Conservation (phyloP, 2,113 vertebrate genomes). For the Marmota flaviventris region DNA sequence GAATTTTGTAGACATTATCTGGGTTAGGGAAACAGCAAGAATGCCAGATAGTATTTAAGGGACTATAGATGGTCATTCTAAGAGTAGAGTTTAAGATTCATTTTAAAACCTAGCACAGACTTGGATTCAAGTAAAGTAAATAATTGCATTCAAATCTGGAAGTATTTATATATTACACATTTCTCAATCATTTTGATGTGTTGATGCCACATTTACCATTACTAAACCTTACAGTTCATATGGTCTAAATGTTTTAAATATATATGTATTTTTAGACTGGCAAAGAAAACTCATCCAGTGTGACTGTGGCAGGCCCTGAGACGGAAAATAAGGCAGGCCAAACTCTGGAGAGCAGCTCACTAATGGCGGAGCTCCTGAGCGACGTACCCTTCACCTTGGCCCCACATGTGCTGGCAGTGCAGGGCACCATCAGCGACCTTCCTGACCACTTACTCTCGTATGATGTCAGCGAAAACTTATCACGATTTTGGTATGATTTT, state of each 20-base stretch:
- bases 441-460: constrained; percentile 90
- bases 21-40: neutral
- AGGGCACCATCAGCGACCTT: constrained; percentile 87
- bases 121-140: constrained; percentile 24
- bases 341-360: constrained; percentile 82
- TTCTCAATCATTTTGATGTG: constrained; percentile 33
- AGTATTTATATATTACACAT: constrained; percentile 12
- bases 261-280: constrained; percentile 78
- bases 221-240: constrained; percentile 30
- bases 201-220: neutral
- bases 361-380: constrained; percentile 92
- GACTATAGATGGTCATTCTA: neutral
- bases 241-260: constrained; percentile 67
- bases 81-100: neutral
- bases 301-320: constrained; percentile 47
- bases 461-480: constrained; percentile 92
- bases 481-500: constrained; percentile 97
- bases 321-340: constrained; percentile 76
- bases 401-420: constrained; percentile 93
- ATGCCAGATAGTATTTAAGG: neutral
- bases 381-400: constrained; percentile 97
- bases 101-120: neutral
- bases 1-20: neutral
- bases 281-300: constrained; percentile 66
- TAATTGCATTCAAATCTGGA: neutral